Conservation (phyloP, 2,113 vertebrate genomes). For the Danio rerio region DNA sequence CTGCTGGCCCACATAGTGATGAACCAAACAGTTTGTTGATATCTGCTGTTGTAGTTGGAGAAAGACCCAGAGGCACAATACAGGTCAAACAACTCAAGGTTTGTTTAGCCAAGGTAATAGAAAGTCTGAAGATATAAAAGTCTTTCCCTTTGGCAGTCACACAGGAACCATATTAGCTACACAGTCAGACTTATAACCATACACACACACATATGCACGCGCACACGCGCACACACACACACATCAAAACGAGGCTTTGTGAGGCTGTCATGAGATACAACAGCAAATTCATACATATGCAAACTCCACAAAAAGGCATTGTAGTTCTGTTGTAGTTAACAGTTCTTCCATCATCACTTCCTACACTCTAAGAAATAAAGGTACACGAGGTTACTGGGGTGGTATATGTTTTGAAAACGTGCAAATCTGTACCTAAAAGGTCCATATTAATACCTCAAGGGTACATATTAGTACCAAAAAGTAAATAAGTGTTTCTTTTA, state of each 20-base stretch:
- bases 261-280: neutral
- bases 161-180: neutral
- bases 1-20: neutral
- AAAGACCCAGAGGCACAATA: neutral
- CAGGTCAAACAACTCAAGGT: constrained; percentile 2
- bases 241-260: neutral
- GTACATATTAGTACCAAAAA: too few relatives aligned
- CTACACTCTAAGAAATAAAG: constrained; percentile 9
- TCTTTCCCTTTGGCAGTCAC: neutral
- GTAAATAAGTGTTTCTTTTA: too few relatives aligned
- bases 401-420: too few relatives aligned
- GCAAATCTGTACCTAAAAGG: too few relatives aligned
- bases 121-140: neutral
- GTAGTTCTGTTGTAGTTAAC: constrained; percentile 6
- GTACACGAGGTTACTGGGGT: too few relatives aligned
- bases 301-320: constrained; percentile 5
- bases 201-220: neutral
- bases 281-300: neutral
- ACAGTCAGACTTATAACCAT: neutral
- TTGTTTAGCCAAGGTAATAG: neutral
- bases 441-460: too few relatives aligned
- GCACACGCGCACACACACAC: neutral
- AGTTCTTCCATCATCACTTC: constrained; percentile 19
- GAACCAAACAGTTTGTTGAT: too few relatives aligned
- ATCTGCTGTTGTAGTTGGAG: neutral